A percentile compares a stretch with the other conserved stretches of the same genome.
Evolutionary conservation across 2,113 vertebrate species (phyloP).

Genomic region (Hippotragus niger): DNA sequence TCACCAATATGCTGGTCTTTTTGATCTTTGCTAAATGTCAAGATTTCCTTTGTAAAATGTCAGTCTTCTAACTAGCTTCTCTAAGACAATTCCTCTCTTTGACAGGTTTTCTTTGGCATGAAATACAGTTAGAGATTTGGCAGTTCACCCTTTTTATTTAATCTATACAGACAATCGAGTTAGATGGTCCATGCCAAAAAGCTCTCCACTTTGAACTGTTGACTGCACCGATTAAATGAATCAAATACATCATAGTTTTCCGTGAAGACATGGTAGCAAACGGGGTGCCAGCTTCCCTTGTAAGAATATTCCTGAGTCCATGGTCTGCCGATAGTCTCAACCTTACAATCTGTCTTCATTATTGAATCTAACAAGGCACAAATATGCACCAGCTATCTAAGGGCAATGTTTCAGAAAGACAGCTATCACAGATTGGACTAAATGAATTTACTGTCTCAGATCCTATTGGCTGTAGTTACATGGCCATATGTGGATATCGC

Average conservation of each 20-base stretch:
- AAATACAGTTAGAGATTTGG: not conserved
- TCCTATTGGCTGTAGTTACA: not conserved
- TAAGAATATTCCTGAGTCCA: not conserved
- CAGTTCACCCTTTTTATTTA: not conserved
- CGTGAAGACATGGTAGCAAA: not conserved
- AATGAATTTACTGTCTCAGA: not conserved
- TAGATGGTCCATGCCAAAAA: not conserved
- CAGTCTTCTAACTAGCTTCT: not conserved
- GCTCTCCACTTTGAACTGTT: not conserved
- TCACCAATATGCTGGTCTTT: not conserved
- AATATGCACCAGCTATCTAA: not conserved
- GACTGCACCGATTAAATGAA: not conserved
- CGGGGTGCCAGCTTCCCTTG: not conserved
- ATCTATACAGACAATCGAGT: not conserved
- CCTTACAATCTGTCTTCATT: not conserved
- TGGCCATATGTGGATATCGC: not conserved
- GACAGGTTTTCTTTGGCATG: not conserved
- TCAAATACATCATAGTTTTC: not conserved
- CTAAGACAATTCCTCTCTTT: not conserved
- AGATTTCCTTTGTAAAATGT: not conserved
- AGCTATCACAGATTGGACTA: not conserved
- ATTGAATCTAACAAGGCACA: not conserved
- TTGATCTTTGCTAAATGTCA: conserved; percentile 14
- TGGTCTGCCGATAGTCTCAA: not conserved
- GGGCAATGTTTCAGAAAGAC: not conserved